Evolutionary conservation across 2,797 vertebrate species (phyloP), one percentile per base, ranked within the genome.

Genomic region (Pempheris klunzingeri): DNA sequence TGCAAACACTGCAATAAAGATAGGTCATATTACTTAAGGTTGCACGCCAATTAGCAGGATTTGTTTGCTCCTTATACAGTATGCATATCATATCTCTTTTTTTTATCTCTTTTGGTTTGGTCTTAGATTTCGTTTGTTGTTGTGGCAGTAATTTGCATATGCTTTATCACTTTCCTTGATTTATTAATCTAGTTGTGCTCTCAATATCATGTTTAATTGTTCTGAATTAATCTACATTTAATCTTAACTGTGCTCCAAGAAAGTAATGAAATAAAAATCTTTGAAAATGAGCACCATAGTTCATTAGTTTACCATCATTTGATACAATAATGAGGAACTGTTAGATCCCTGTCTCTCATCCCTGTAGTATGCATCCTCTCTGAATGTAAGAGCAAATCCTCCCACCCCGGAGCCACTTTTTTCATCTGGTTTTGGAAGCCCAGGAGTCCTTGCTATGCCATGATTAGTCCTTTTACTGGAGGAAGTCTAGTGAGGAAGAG

Each of bases 401-500:
- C 54, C 68, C 58, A 11, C 32, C 54, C 72, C 47, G 13, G 71
- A 30, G 17, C 63, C 0, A 4, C 60, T 50, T 60, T 87, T 78
- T 85, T 77, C 65, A 77, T 77, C 71, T 81, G 66, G 36, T 77
- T 74, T 38, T 58, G 34, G 80, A 78, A 60, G 49, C 71, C 62
- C 62, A 14, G 28, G 78, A 88, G 52, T 66, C 52, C 52, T 49
- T 18, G 55, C 75, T 65, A 36, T 64, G 80, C 71, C 32, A 5
- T 70, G 61, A 88, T 88, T 76, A 81, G 81, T 78, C 81, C 5
- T 83, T 60, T 71, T 58, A 81, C 77, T 49, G 74, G 72, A 85
- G 90, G 88, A 88, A 84, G 86, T 87, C 65, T 63, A 67, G 68
- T 74, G 79, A 83, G 87, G 88, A 88, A 87, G 78, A 87, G 78